Evolutionary conservation across 2,888 invertebrate genomes (phyloP).

Genomic region (Catocala fraxini): DNA sequence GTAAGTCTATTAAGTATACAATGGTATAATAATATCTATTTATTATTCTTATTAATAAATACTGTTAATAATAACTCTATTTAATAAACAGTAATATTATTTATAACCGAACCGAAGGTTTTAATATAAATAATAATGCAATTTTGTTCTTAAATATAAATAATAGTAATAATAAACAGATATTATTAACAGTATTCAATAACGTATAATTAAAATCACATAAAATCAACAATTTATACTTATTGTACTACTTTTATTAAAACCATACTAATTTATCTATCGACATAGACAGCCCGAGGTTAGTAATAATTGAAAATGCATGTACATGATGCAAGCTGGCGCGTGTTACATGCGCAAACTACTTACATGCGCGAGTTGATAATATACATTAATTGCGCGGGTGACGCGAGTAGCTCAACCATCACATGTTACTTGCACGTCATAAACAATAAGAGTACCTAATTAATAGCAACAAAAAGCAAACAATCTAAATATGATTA

Average conservation of each 20-base stretch:
- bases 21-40: slow-evolving; percentile 26
- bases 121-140: neutral
- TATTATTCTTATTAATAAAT: slow-evolving; percentile 22
- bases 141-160: neutral
- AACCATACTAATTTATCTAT: slow-evolving; percentile 27
- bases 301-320: neutral
- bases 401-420: too few relatives aligned
- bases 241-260: slow-evolving; percentile 26
- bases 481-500: too few relatives aligned
- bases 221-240: slow-evolving; percentile 48
- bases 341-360: too few relatives aligned
- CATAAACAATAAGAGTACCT: too few relatives aligned
- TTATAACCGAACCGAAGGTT: too few relatives aligned
- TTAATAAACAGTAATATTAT: too few relatives aligned
- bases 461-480: too few relatives aligned
- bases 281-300: slow-evolving; percentile 11
- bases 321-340: too few relatives aligned
- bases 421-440: too few relatives aligned
- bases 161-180: neutral
- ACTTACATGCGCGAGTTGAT: too few relatives aligned
- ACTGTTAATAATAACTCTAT: slow-evolving; percentile 22
- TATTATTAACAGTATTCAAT: slow-evolving; percentile 30
- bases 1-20: slow-evolving; percentile 22
- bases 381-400: too few relatives aligned
- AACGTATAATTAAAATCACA: slow-evolving; percentile 40